phyloP scores from a whole-genome alignment of 64 coral and sea anemone species.

The Anthopleura sola region DNA sequence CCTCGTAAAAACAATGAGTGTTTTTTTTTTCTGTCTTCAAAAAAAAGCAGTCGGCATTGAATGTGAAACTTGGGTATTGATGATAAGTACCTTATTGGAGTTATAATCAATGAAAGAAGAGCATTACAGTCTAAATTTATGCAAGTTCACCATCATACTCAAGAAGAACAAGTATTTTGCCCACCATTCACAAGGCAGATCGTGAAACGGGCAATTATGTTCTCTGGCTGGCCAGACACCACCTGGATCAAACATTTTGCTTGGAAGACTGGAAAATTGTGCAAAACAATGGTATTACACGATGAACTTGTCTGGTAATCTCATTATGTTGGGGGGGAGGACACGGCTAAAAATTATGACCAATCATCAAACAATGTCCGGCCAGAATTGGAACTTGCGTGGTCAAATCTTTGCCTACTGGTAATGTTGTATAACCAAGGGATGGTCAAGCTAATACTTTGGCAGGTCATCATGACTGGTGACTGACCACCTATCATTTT shows the following conservation, averaged over 20 bases:
- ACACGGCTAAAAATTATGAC: too few relatives aligned
- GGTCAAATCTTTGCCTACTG: too few relatives aligned
- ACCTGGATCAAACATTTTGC: constrained; percentile 76
- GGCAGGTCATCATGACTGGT: too few relatives aligned
- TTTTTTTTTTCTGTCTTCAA: too few relatives aligned
- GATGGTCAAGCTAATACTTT: too few relatives aligned
- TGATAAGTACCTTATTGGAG: background rate
- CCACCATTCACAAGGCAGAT: constrained; percentile 82
- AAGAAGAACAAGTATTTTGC: background rate
- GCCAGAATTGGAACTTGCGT: too few relatives aligned
- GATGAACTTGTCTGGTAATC: background rate
- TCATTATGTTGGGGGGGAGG: background rate
- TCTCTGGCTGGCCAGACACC: constrained; percentile 78
- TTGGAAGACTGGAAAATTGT: constrained; percentile 46
- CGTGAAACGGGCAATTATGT: constrained; percentile 79
- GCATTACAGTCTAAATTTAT: background rate
- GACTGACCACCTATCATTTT: too few relatives aligned
- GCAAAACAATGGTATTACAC: background rate
- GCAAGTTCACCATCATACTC: background rate
- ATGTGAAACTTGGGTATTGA: too few relatives aligned
- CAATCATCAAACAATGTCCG: too few relatives aligned
- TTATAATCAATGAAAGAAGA: background rate
- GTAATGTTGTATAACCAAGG: too few relatives aligned
- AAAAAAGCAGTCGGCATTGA: too few relatives aligned
- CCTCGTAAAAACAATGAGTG: too few relatives aligned